Evolutionary conservation across 2,888 invertebrate genomes (phyloP), one percentile per base, ranked within the genome.

Genomic region (Coleophora flavipennella): DNA sequence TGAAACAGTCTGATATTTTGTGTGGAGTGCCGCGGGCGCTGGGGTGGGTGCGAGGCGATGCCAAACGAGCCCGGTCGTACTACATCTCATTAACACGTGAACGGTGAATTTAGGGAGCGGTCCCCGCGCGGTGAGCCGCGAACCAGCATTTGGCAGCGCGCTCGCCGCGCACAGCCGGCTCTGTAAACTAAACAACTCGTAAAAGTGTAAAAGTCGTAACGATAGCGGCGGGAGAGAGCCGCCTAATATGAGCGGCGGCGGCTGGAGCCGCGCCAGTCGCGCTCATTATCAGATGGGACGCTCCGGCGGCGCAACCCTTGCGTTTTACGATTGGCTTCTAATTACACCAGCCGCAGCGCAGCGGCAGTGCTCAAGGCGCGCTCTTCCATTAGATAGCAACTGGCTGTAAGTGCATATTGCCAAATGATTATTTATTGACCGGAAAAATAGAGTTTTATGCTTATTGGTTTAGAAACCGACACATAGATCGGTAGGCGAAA

Each of bases 281-380:
- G 64, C 81, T 80, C 79, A 84, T 83, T 83, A 84, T 84, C 83
- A 77, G 83, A 84, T 80, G 79, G 80, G 76, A 81, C 76, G 68
- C 73, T 73, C n/a, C n/a, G n/a, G 65, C 65, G 62, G 56, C 58
- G 59, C 77, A 74, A 79, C 78, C 79, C 80, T 81, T 80, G 79
- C 80, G 79, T 79, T 84, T 81, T 81, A 84, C 83, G 81, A 81
- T 83, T 79, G 80, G 78, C 71, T 78, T 79, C 81, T 84, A 83
- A 84, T 84, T 84, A 81, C 78, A 67, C 57, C 56, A 56, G 62
- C 76, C 78, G 83, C 74, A 80, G 81, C 80, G 80, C 81, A 65
- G 65, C 63, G 29, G 11, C n/a, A 29, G 29, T 29, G 29, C 29
- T n/a, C 29, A 20, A 20, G 20, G 20, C 20, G 57, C 57, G 66